phyloP scores from a whole-genome alignment of 2,113 vertebrate species.

The Hypocryptadius cinnamomeus region DNA sequence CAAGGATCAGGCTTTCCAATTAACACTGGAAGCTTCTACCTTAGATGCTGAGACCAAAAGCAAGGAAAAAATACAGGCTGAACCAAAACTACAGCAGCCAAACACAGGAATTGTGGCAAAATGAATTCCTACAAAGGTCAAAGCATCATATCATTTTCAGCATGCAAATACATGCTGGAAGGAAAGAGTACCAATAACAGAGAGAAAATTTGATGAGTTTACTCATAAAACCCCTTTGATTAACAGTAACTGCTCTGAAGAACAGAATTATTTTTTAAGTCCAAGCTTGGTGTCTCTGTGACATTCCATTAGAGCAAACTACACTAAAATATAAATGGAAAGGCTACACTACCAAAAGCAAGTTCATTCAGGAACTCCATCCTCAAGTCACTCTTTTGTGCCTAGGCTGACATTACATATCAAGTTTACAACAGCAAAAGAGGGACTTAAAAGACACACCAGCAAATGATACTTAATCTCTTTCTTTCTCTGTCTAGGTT shows the following conservation, averaged over 20 bases:
- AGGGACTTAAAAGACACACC: background rate
- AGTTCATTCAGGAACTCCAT: background rate
- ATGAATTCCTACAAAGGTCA: background rate
- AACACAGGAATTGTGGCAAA: background rate
- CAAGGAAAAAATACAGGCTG: background rate
- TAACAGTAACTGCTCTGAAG: background rate
- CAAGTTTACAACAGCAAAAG: slow-evolving; percentile 25
- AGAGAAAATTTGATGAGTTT: background rate
- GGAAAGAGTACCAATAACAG: background rate
- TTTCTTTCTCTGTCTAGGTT: background rate
- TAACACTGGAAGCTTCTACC: background rate
- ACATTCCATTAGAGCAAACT: background rate
- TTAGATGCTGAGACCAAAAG: background rate
- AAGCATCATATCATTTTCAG: background rate
- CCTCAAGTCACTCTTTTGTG: background rate
- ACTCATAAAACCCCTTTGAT: background rate
- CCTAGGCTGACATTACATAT: slow-evolving; percentile 9
- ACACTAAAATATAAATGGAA: slow-evolving; percentile 31
- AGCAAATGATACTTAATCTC: background rate
- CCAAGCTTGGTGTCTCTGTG: background rate
- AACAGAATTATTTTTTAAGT: background rate
- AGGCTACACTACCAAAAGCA: slow-evolving; percentile 3
- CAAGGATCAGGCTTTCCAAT: background rate
- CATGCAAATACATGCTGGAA: background rate
- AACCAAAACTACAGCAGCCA: background rate